These are phyloP conservation scores for Phaetusa simplex DNA, from an alignment of 2,113 vertebrate species.

Conservation along the genomic window DNA sequence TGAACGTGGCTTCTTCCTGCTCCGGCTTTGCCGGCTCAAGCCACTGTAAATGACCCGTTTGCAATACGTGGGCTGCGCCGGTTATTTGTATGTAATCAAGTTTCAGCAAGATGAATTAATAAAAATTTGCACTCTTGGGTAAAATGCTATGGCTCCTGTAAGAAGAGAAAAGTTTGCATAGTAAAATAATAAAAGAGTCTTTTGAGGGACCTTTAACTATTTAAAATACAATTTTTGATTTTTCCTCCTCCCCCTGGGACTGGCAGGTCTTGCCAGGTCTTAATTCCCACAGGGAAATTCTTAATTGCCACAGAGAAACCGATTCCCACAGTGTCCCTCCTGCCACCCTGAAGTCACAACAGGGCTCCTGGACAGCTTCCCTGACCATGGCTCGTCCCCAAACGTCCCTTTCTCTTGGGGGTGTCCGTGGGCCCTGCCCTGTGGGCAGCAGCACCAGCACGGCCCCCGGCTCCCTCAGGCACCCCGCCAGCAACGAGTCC, in stretches of 20 bases:
- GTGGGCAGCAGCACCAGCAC: not conserved
- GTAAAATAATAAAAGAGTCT: not conserved
- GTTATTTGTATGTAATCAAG: too few relatives aligned
- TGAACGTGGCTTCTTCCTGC: not conserved
- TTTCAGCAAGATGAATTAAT: not conserved
- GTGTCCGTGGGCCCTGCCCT: not conserved
- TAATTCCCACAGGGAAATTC: not conserved
- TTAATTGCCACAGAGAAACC: not conserved
- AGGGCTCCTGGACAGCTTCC: not conserved
- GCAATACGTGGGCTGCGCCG: rapidly evolving
- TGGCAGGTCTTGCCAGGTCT: not conserved
- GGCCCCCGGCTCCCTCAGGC: rapidly evolving
- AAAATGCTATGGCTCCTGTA: not conserved
- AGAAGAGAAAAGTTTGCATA: not conserved
- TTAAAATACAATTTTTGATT: not conserved
- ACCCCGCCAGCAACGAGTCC: not conserved
- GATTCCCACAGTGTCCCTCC: not conserved
- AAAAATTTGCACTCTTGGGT: not conserved
- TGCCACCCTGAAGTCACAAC: rapidly evolving
- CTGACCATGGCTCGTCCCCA: not conserved
- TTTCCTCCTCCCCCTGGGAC: not conserved
- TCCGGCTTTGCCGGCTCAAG: not conserved
- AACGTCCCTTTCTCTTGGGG: rapidly evolving
- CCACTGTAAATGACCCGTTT: not conserved
- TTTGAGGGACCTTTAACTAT: not conserved